Conservation (phyloP, 2,888 invertebrate species). For the Nezara viridula region DNA sequence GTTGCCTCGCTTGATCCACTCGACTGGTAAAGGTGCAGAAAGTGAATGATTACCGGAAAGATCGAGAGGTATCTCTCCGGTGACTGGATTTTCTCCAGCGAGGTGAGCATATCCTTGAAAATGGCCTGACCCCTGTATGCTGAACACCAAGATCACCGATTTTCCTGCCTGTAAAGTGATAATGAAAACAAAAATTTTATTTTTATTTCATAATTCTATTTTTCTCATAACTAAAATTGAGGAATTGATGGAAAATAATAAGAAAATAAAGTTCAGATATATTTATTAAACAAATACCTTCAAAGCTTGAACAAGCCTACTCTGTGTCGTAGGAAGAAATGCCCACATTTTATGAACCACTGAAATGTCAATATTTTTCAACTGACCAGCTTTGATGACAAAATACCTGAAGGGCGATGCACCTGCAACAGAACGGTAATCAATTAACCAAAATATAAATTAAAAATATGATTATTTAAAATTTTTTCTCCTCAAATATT, state of each 20-base stretch:
- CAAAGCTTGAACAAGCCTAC: constrained; percentile 74
- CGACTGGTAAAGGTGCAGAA: constrained; percentile 69
- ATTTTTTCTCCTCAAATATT: neutral
- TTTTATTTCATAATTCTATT: neutral
- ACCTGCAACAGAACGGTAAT: constrained; percentile 46
- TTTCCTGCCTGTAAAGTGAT: constrained; percentile 68
- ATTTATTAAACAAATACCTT: constrained; percentile 71
- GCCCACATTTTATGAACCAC: constrained; percentile 73
- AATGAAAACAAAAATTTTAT: neutral
- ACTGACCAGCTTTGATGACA: constrained; percentile 75
- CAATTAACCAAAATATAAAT: neutral
- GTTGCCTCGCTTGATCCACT: constrained; percentile 71
- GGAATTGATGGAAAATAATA: neutral
- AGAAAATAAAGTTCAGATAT: constrained; percentile 54
- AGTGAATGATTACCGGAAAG: constrained; percentile 66
- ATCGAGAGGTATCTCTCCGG: constrained; percentile 68
- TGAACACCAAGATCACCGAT: constrained; percentile 72
- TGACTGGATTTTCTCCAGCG: constrained; percentile 65
- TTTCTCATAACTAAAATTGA: neutral
- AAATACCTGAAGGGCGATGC: constrained; percentile 70
- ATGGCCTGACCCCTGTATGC: constrained; percentile 72
- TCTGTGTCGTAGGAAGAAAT: constrained; percentile 75
- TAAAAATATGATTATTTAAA: neutral
- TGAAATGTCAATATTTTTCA: constrained; percentile 74
- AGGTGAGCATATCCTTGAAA: constrained; percentile 71